phyloP scores from a whole-genome alignment of 2,888 invertebrate species.

The Adelphocoris suturalis region DNA sequence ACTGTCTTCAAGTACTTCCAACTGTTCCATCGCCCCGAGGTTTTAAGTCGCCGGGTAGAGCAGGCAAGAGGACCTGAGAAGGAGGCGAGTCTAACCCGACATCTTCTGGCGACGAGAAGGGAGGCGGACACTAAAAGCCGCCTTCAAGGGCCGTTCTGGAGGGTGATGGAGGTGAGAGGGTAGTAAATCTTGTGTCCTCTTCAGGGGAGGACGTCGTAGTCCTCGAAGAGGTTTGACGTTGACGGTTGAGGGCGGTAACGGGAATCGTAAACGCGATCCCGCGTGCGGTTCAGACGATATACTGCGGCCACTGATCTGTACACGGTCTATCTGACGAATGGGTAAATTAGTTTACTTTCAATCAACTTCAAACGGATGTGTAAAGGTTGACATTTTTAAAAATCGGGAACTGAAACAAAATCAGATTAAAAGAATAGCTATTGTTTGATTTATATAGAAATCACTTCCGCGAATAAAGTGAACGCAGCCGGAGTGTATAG shows the following conservation, averaged over 20 bases:
- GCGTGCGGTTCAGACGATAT: not conserved
- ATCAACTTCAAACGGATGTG: too few relatives aligned
- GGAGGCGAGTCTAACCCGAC: not conserved
- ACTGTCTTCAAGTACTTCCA: not conserved
- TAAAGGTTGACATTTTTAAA: too few relatives aligned
- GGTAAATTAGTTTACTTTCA: not conserved
- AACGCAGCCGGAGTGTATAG: too few relatives aligned
- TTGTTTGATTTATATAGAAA: too few relatives aligned
- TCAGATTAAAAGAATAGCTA: too few relatives aligned
- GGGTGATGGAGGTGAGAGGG: not conserved
- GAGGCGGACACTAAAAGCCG: not conserved
- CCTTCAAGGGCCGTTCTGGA: constrained; percentile 9
- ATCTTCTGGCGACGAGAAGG: not conserved
- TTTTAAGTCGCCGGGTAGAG: not conserved
- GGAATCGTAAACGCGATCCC: not conserved
- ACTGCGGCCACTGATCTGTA: not conserved
- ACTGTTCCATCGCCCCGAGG: not conserved
- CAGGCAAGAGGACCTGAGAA: not conserved
- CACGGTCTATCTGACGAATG: not conserved
- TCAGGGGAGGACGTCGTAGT: not conserved
- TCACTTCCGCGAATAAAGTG: too few relatives aligned
- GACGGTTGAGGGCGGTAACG: constrained; percentile 8
- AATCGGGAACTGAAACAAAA: too few relatives aligned
- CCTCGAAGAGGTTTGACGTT: not conserved
- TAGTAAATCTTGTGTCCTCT: constrained; percentile 25